These are phyloP conservation scores for Sebastes iracundus DNA, from an alignment of 2,797 vertebrate species.

Conservation along the genomic window DNA sequence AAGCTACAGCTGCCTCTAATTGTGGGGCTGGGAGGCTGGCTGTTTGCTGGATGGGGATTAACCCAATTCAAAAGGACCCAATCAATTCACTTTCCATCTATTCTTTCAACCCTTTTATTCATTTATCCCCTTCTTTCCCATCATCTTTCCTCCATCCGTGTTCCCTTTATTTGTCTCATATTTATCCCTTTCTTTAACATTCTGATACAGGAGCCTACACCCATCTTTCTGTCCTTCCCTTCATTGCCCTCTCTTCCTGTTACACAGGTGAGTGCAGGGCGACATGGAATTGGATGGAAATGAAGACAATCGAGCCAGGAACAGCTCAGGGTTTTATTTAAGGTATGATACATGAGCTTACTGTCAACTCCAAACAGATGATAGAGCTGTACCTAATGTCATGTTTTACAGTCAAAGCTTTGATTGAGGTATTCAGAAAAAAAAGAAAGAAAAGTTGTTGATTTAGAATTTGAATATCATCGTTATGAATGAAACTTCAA, in stretches of 20 bases:
- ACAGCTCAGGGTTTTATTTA: background rate
- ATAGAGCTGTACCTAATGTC: background rate
- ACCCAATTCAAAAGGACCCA: conserved; percentile 43
- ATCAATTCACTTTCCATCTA: conserved; percentile 31
- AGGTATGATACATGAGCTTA: background rate
- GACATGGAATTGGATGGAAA: background rate
- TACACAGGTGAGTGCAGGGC: background rate
- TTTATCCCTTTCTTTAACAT: background rate
- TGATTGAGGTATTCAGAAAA: no score
- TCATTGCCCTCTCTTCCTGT: background rate
- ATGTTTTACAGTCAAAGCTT: no score
- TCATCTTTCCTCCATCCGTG: background rate
- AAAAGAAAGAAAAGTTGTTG: no score
- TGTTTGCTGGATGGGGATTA: conserved; percentile 38
- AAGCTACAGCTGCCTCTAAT: conserved; percentile 63
- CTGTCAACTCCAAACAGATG: background rate
- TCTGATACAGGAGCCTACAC: background rate
- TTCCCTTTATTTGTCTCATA: background rate
- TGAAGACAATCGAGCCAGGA: background rate
- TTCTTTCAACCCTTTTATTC: background rate
- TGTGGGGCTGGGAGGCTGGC: conserved; percentile 32
- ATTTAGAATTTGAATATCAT: no score
- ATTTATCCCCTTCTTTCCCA: background rate
- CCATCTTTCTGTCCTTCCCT: background rate
- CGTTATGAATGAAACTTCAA: no score